A percentile compares a stretch with the other conserved stretches of the same genome.
Evolutionary conservation across 2,113 vertebrate genomes (phyloP).

Genomic region (Lota lota): DNA sequence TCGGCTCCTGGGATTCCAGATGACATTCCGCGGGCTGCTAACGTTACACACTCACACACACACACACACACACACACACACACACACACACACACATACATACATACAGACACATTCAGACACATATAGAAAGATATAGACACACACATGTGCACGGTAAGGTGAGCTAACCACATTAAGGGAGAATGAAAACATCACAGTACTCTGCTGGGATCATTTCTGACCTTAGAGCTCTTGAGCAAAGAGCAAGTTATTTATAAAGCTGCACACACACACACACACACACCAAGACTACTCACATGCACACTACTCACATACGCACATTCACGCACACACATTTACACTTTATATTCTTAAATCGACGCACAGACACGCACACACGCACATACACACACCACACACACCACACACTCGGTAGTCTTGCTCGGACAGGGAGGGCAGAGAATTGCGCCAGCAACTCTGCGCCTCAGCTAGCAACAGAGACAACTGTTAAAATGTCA

Average conservation of each 20-base stretch:
- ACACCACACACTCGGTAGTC: not conserved
- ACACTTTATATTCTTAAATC: not conserved
- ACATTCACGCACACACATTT: not conserved
- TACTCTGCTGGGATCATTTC: conserved; percentile 15
- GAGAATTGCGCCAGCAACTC: too few species aligned
- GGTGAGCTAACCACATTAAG: conserved; percentile 15
- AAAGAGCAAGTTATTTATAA: conserved; percentile 21
- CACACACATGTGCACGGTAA: conserved; percentile 4
- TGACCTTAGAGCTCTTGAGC: not conserved
- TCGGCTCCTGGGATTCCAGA: conserved; percentile 11
- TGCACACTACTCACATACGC: conserved; percentile 1
- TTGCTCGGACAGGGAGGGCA: too few species aligned
- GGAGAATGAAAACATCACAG: conserved; percentile 31
- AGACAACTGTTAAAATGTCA: too few species aligned
- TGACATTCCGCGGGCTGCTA: conserved; percentile 20
- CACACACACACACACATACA: conserved; percentile 5
- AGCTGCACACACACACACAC: not conserved
- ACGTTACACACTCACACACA: conserved; percentile 21
- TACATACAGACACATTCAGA: not conserved
- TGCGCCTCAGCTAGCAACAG: too few species aligned
- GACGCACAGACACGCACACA: not conserved
- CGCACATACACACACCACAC: not conserved
- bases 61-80: not conserved
- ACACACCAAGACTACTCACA: not conserved
- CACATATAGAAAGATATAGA: not conserved